Base-by-base conservation (phyloP, 2,113 vertebrate genomes). In the Nerophis lumbriciformis region DNA sequence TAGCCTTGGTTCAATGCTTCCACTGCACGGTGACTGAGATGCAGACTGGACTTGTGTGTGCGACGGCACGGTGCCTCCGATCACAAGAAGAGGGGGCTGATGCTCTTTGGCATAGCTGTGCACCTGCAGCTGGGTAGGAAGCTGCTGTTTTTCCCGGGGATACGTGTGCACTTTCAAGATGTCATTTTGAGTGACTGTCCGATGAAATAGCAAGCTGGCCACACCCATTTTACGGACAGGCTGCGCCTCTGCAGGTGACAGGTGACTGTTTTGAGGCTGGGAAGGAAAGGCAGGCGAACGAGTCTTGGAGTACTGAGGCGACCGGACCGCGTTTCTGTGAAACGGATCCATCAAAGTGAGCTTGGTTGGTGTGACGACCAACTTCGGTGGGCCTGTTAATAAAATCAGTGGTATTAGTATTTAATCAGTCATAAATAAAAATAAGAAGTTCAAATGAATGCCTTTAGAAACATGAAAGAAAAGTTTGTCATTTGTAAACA, bases 111-210 rank as follows among this genome's bases (percentile, higher is more conserved):
- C 78, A 0, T 86, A 79, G 68, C 79, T 89, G 75, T 82, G 79
- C 12, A 82, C 78, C 47, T 79, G 85, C 37, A 85, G 75, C 61
- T 83, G 85, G 2, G 75, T 78, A 59, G 61, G 80, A 14, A 70
- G 71, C 67, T 84, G 74, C 60, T 0, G 69, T 86, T 75, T 75
- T 13, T 79, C 58, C 47, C 78, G 81, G 19, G 92, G 87, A 9
- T 93, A 95, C 84, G 90, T 94, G 51, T 96, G 93, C 6, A 93
- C 93, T 5, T 93, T 92, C 51, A 95, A 82, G 50, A 91, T 85
- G 44, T 93, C 91, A 2, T 90, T 89, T 45, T 92, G 87, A 62
- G 90, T 92, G 36, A 91, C 78, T 44, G 86, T 91, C 74, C 69
- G 87, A 74, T 93, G 93, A 57, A 93, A 89, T 68, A 94, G 81